Evolutionary conservation across 2,113 vertebrate species (phyloP).

Genomic region (Myotis lucifugus): DNA sequence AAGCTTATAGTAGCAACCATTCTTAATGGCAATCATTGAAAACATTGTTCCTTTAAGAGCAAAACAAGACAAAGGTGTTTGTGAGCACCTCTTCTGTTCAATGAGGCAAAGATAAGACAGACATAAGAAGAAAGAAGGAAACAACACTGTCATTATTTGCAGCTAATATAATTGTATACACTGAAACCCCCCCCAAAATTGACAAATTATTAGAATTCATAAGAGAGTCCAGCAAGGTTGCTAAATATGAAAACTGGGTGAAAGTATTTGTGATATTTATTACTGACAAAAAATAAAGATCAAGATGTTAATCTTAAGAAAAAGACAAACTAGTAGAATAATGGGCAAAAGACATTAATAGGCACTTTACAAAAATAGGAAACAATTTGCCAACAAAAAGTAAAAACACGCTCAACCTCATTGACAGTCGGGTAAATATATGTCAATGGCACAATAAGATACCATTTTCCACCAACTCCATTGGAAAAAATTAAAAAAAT

Average conservation of each 20-base stretch:
- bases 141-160: not conserved
- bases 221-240: not conserved
- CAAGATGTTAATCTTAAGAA: not conserved
- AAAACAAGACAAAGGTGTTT: not conserved
- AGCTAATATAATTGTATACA: not conserved
- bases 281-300: not conserved
- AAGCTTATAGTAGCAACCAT: not conserved
- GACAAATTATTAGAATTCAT: not conserved
- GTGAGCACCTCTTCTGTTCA: not conserved
- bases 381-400: not conserved
- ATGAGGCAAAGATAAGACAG: not conserved
- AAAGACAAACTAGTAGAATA: not conserved
- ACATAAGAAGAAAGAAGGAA: not conserved
- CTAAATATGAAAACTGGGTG: not conserved
- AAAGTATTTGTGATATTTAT: not conserved
- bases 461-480: not conserved
- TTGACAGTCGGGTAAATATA: not conserved
- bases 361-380: not conserved
- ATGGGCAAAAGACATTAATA: not conserved
- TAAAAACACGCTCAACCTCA: not conserved
- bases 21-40: not conserved
- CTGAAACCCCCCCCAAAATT: not conserved
- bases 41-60: not conserved
- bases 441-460: not conserved
- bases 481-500: not conserved